Base-by-base conservation (phyloP, 2,797 vertebrate species). In the Pseudomugil gertrudae region DNA sequence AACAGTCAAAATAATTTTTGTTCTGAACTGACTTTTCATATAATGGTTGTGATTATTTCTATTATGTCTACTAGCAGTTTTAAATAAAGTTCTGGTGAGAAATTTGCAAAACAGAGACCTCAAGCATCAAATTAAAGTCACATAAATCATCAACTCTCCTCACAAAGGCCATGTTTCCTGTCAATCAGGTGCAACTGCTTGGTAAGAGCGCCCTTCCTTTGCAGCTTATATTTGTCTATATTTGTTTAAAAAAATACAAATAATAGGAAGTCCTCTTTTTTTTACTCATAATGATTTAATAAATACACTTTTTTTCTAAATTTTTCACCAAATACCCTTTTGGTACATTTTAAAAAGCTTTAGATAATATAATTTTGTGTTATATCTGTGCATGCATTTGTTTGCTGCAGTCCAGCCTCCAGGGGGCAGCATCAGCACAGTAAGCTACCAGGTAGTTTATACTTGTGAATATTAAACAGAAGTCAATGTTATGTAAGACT, bases 351-450 rank as follows among this genome's bases (percentile, higher is more conserved):
- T 35, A 35, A 9, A 35, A 35, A 35, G 35, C 11, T 40, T 43
- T n/a, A 19, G 17, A 43, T 8, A 43, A 19, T 19, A 9, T 4
- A 14, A 38, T 11, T 35, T 43, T 43, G 17, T 43, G 38, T 17
- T 40, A 17, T 5, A 40, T 6, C 29, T 21, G 23, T 58, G 9
- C 24, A 8, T 62, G 36, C 15, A n/a, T 43, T 43, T 19, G 38
- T 43, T n/a, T 43, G 0, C 10, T 55, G 45, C 53, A 66, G 19
- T 17, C 23, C 11, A 55, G 55, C 77, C 80, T 56, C 62, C 38
- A 84, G 87, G 23, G 80, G 84, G 79, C 76, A 79, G 72, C 23
- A 72, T 36, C 21, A 50, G 30, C n/a, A 35, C 29, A 57, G 2
- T 59, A 21, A 15, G 5, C 54, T 11, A 43, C 13, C 23, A 9